Conservation (phyloP, 2,888 invertebrate species). For the Perizoma flavofasciatum region DNA sequence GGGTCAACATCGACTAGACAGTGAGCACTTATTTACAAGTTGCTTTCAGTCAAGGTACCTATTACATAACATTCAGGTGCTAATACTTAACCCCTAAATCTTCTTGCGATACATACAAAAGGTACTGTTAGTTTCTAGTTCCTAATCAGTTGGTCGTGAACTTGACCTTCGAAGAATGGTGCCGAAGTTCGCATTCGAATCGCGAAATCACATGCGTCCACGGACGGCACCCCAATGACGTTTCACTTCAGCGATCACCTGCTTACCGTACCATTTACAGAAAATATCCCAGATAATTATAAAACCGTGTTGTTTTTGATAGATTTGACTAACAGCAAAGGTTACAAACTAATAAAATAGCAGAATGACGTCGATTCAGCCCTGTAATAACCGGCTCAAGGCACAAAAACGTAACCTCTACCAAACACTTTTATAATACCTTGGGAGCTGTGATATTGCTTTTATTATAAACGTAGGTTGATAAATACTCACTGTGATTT, state of each 20-base stretch:
- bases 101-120: constrained; percentile 9
- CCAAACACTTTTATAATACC: constrained; percentile 1
- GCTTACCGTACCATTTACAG: constrained; percentile 19
- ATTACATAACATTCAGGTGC: constrained; percentile 69
- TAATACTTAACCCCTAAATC: constrained; percentile 12
- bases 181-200: constrained; percentile 54
- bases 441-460: constrained; percentile 4
- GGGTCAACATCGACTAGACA: constrained; percentile 60
- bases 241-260: constrained; percentile 39
- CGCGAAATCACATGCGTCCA: constrained; percentile 63
- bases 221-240: constrained; percentile 43
- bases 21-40: constrained; percentile 62
- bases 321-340: constrained; percentile 11
- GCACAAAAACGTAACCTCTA: constrained; percentile 51
- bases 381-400: constrained; percentile 59
- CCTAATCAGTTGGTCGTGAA: constrained; percentile 55
- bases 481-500: constrained; percentile 65
- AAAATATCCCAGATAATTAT: constrained; percentile 1
- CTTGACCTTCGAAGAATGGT: constrained; percentile 69
- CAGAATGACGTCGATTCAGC: constrained; percentile 63
- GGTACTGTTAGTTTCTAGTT: constrained; percentile 12
- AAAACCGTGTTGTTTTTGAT: constrained; percentile 6
- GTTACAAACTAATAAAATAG: constrained; percentile 44
- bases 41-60: constrained; percentile 59
- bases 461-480: constrained; percentile 1